Percentiles rank a stretch among this genome's conserved stretches.
Conservation (phyloP, 2,888 invertebrate genomes). For the Cerceris ruficornis region DNA sequence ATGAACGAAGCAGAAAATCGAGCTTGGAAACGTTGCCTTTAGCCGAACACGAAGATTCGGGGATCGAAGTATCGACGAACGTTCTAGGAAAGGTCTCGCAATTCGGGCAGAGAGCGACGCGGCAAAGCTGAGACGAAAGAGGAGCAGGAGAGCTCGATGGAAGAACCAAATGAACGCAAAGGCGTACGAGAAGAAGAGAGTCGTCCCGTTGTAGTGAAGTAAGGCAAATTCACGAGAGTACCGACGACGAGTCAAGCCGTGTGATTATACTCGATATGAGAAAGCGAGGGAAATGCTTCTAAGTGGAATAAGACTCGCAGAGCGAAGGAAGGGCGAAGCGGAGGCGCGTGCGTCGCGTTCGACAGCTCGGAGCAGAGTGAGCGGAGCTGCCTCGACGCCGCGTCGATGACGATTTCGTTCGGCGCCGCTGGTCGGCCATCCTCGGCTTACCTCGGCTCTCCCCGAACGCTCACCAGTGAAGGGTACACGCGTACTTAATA, state of each 20-base stretch:
- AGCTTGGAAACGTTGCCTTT: too few species aligned
- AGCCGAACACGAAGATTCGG: too few species aligned
- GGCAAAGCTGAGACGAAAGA: too few species aligned
- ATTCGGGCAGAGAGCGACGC: too few species aligned
- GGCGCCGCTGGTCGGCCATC: constrained; percentile 51
- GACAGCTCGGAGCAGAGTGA: constrained; percentile 79
- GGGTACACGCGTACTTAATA: constrained; percentile 52
- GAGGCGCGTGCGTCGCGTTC: constrained; percentile 72
- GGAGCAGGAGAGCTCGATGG: too few species aligned
- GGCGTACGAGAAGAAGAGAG: not conserved
- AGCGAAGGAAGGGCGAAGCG: constrained; percentile 34
- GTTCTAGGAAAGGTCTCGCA: too few species aligned
- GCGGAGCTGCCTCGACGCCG: constrained; percentile 48
- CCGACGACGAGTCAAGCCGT: not conserved
- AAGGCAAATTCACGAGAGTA: not conserved
- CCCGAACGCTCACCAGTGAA: constrained; percentile 28
- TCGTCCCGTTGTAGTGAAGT: too few species aligned
- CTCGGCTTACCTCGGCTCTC: constrained; percentile 46
- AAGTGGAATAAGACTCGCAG: constrained; percentile 32
- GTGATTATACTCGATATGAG: constrained; percentile 13
- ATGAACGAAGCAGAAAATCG: too few species aligned
- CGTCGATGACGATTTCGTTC: constrained; percentile 56
- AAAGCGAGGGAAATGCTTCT: constrained; percentile 46
- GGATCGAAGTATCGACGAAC: too few species aligned
- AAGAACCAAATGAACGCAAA: too few species aligned